These are phyloP conservation scores for Aphaenogaster ashmeadi DNA, from an alignment of 1,140 invertebrate species.

Conservation along the genomic window DNA sequence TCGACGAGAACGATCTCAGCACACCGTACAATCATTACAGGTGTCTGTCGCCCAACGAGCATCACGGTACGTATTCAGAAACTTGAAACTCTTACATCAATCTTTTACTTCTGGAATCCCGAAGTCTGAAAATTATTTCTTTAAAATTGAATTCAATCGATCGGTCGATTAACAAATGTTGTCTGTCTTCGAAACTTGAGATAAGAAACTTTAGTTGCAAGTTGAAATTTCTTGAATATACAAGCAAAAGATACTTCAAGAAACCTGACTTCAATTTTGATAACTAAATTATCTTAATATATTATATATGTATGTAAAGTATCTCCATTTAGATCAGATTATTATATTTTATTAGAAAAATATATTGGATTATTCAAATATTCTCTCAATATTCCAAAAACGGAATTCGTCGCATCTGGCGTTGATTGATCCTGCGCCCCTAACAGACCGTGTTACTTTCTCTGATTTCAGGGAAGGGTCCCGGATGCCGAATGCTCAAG, in stretches of 20 bases:
- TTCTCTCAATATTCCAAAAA: background rate
- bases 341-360: background rate
- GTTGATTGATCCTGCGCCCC: too few species aligned
- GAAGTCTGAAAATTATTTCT: background rate
- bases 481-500: conserved; percentile 88
- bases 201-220: background rate
- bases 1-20: conserved; percentile 90
- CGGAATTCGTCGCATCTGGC: background rate
- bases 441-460: background rate
- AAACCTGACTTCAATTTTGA: background rate
- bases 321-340: background rate
- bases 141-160: background rate
- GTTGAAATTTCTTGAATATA: background rate
- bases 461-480: conserved; percentile 73
- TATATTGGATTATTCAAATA: background rate
- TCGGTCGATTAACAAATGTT: background rate
- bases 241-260: background rate
- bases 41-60: conserved; percentile 91
- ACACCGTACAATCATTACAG: conserved; percentile 91
- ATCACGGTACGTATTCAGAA: conserved; percentile 78
- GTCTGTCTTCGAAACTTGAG: background rate
- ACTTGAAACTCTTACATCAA: background rate
- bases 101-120: background rate
- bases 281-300: background rate
- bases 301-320: background rate